These are phyloP conservation scores for Agapostemon virescens DNA, from an alignment of 2,888 invertebrate genomes.

Conservation along the genomic window DNA sequence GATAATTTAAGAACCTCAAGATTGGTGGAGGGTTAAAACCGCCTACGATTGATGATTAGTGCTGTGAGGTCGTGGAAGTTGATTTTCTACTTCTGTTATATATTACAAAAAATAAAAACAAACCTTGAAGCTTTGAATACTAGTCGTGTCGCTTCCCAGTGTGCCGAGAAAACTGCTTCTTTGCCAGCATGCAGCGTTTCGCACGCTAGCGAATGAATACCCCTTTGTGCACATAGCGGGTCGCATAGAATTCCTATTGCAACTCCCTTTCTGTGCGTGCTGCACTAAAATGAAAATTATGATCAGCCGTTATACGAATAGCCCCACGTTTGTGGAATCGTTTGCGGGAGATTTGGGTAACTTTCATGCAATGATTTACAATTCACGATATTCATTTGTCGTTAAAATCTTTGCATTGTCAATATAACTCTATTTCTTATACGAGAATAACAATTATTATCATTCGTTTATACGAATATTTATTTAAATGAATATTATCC, in stretches of 20 bases:
- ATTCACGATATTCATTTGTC: background rate
- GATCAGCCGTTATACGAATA: slow-evolving; percentile 37
- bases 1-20: too few relatives aligned
- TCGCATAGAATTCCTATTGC: slow-evolving; percentile 85
- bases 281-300: slow-evolving; percentile 82
- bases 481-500: background rate
- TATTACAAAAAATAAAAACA: background rate
- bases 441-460: background rate
- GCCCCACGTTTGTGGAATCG: background rate
- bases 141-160: slow-evolving; percentile 83
- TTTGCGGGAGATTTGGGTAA: background rate
- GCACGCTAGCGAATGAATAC: slow-evolving; percentile 83
- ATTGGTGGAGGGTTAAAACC: background rate
- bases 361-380: background rate
- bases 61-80: background rate
- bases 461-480: background rate
- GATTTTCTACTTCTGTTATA: background rate
- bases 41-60: background rate
- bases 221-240: slow-evolving; percentile 83
- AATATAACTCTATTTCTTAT: background rate
- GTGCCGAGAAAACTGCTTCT: slow-evolving; percentile 84
- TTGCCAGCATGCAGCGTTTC: slow-evolving; percentile 84
- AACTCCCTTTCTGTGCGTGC: slow-evolving; percentile 81
- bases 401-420: background rate
- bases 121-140: slow-evolving; percentile 83